phyloP scores from a whole-genome alignment of 2,888 invertebrate genomes.

The Horisme vitalbata region DNA sequence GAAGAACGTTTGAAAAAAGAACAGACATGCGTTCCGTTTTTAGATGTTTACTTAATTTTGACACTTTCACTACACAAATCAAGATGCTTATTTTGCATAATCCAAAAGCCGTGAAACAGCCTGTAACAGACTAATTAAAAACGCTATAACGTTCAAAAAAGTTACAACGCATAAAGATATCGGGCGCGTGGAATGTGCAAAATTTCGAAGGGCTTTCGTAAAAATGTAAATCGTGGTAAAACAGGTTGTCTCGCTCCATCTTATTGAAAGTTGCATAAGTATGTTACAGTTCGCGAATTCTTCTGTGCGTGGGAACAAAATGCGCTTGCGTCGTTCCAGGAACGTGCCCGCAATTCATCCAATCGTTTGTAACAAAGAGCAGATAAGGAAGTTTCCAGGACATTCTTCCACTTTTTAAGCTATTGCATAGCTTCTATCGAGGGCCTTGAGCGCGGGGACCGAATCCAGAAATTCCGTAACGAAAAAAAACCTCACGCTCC shows the following conservation, averaged over 20 bases:
- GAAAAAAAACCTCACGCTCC: too few relatives aligned
- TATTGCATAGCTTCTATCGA: too few relatives aligned
- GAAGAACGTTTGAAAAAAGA: too few relatives aligned
- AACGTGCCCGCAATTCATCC: slow-evolving; percentile 70
- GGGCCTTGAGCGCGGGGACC: too few relatives aligned
- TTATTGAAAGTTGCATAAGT: slow-evolving; percentile 34
- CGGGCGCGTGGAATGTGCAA: slow-evolving; percentile 16
- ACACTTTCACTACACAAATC: slow-evolving; percentile 38
- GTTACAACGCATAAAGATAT: slow-evolving; percentile 15
- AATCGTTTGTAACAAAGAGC: slow-evolving; percentile 56
- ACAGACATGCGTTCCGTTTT: too few relatives aligned
- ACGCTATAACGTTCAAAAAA: slow-evolving; percentile 17
- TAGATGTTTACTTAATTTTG: not conserved
- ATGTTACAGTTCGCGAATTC: slow-evolving; percentile 55
- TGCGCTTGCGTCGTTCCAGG: slow-evolving; percentile 64
- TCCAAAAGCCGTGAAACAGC: slow-evolving; percentile 16
- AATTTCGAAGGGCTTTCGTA: slow-evolving; percentile 43
- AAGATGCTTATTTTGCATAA: slow-evolving; percentile 29
- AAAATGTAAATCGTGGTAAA: slow-evolving; percentile 56
- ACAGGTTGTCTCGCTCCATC: slow-evolving; percentile 36
- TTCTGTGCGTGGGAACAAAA: slow-evolving; percentile 73
- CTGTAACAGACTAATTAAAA: slow-evolving; percentile 21
- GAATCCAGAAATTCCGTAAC: too few relatives aligned
- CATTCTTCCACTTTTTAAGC: too few relatives aligned
- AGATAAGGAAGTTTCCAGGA: slow-evolving; percentile 32